Evolutionary conservation across 2,888 invertebrate genomes (phyloP), one percentile per base, ranked within the genome.

Genomic region (Sarcophaga subvicina): DNA sequence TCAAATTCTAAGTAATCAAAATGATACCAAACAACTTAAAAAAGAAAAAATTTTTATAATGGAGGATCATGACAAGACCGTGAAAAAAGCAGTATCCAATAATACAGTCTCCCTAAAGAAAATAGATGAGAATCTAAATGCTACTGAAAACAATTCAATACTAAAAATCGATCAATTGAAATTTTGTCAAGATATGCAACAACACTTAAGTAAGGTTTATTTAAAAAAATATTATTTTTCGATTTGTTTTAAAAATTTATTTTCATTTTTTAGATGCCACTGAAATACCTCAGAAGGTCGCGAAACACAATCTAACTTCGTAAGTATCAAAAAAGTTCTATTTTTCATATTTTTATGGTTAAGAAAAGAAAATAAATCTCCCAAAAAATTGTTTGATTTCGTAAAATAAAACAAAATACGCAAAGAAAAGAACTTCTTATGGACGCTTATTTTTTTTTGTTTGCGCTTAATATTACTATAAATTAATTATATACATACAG

Each of bases 101-200:
- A 17, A 71, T 14, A 8, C 49, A 54, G 1, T 5, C 54, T 27
- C 11, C 54, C n/a, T 76, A 54, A 49, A 76, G 14, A 64, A 66
- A 54, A 64, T 76, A 27, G 66, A 54, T 54, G 37, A 54, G 12
- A 76, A 54, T 45, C 14, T 76, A 49, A 54, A 22, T 2, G 12
- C 49, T 4, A 8, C 54, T 8, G 37, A 66, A 54, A n/a, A 8
- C 4, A n/a, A n/a, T 5, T 14, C 54, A 66, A 37, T 47, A 20
- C 45, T 8, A 47, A 73, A 73, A 45, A 1, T 17, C 5, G 12
- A 63, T 14, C 45, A 63, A 14, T 25, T 73, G 22, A 47, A 12
- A 8, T 47, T 49, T 12, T 64, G 64, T 76, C 49, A 49, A 4
- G n/a, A 76, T 76, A 12, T 66, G 17, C 64, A 76, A n/a, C 25